Base-by-base conservation (phyloP, 1,140 invertebrate species). In the Drosophila trapezifrons region DNA sequence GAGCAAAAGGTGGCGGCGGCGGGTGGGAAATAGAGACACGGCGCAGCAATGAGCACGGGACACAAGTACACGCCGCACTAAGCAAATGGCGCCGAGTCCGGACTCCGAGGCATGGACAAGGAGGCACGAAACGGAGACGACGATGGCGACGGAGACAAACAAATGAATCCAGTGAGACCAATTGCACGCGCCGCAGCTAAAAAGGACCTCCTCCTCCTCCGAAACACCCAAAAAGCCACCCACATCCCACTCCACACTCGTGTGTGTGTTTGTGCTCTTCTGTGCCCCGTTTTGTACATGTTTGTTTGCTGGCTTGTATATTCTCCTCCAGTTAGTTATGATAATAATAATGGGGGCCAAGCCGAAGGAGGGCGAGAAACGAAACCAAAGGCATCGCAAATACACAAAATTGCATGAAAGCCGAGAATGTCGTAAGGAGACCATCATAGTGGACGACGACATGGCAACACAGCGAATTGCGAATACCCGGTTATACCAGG, bases 101-200 rank as follows among this genome's bases (percentile, higher is more conserved):
- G 52, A 45, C 35, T 40, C 10, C 43, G 18, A 51, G 32, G 20
- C 20, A 29, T 17, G 25, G 8, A 25, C 25, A 58, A 58, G 56
- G 40, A 58, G 40, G 25, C 42, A 47, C 40, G 58, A 55, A 25
- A 51, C 12, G 13, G 35, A 29, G 37, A 38, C 12, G 54, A 18
- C 49, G 58, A 32, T 32, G 38, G 38, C 9, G 20, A 52, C 42
- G 58, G 75, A 82, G 65, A 78, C 76, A 85, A 87, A 83, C 79
- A 90, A 90, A 90, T 90, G 87, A 90, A 87, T 90, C 87, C 87
- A 83, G 77, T 76, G 87, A 90, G 86, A 90, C 86, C 86, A 90
- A 90, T 90, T 83, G 87, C 83, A 87, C 64, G 76, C 55, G 64
- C 55, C 60, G 49, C 60, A 65, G 59, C 58, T 40, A 55, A 80